Evolutionary conservation across 2,888 invertebrate genomes (phyloP).

Genomic region (Epirrita christyi): DNA sequence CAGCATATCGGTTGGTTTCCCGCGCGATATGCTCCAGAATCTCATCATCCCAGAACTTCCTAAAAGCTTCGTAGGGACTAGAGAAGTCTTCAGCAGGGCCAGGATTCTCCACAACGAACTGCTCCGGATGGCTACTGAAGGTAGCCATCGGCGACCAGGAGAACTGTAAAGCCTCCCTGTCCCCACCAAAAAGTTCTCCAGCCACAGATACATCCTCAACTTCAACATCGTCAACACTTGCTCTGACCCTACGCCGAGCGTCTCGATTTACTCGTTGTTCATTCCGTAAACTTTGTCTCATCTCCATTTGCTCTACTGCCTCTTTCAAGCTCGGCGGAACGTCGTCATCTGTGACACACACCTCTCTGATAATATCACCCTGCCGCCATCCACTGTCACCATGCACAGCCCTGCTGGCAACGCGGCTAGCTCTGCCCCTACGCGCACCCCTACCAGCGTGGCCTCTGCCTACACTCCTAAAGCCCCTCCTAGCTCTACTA

Average conservation of each 20-base stretch:
- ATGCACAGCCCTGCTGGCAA: not conserved
- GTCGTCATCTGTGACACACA: not conserved
- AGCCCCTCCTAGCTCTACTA: too few relatives aligned
- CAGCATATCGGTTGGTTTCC: slow-evolving; percentile 1
- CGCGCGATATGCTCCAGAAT: slow-evolving; percentile 2
- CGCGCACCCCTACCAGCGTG: too few relatives aligned
- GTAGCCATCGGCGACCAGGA: not conserved
- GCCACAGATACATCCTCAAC: not conserved
- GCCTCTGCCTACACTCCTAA: too few relatives aligned
- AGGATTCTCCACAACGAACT: not conserved
- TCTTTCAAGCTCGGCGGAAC: not conserved
- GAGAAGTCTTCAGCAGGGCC: not conserved
- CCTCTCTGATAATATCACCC: not conserved
- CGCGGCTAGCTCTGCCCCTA: not conserved
- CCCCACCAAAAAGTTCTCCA: not conserved
- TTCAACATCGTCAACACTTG: not conserved
- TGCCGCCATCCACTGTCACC: not conserved
- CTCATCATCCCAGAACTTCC: not conserved
- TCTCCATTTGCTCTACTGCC: not conserved
- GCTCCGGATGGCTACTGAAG: not conserved
- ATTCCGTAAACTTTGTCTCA: not conserved
- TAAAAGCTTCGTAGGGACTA: not conserved
- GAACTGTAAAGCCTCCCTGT: not conserved
- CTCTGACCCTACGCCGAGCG: not conserved
- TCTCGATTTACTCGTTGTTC: not conserved